Conservation (phyloP, 2,797 vertebrate genomes). For the Bryconaethiops microstoma region DNA sequence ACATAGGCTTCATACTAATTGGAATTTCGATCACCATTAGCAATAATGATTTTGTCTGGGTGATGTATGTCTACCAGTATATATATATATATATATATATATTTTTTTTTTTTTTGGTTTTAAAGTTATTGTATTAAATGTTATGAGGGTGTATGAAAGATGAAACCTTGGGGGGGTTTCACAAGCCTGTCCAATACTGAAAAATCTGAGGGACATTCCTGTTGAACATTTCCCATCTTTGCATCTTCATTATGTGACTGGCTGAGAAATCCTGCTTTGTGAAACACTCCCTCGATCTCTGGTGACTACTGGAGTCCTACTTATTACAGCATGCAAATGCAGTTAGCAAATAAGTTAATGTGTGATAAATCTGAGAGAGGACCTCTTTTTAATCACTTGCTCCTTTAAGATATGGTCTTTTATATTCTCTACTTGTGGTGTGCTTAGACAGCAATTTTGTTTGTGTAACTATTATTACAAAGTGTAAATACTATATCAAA, state of each 20-base stretch:
- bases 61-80: background rate
- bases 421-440: background rate
- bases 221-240: no score
- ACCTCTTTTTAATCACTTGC: background rate
- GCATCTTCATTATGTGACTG: no score
- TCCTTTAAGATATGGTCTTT: background rate
- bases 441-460: background rate
- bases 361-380: conserved; percentile 27
- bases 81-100: no score
- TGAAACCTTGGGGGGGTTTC: background rate
- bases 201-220: no score
- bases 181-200: no score
- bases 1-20: background rate
- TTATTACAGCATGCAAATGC: conserved; percentile 44
- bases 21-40: no score
- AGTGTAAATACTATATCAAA: no score
- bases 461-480: no score
- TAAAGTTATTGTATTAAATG: background rate
- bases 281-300: background rate
- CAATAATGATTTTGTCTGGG: background rate
- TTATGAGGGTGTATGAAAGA: background rate
- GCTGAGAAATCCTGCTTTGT: no score
- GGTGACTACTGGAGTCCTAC: background rate
- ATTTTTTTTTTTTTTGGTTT: no score
- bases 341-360: conserved; percentile 27